Percentiles rank a stretch among this genome's conserved stretches.
These are phyloP conservation scores for Chanos chanos DNA, from an alignment of 2,797 vertebrate species.

Conservation along the genomic window DNA sequence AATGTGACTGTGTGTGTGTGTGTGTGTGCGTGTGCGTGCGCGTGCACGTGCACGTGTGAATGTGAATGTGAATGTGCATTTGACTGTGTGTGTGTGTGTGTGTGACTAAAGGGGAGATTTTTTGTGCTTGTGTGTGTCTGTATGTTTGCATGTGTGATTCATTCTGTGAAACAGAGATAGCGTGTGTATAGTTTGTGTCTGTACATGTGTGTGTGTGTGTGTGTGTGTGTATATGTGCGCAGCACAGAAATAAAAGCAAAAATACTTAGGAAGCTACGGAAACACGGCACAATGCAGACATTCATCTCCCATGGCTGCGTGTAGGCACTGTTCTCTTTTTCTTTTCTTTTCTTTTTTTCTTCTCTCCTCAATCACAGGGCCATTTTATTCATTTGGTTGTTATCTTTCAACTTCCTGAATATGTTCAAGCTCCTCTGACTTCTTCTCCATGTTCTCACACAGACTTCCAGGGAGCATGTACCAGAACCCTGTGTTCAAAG, in stretches of 20 bases:
- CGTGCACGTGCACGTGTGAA: not conserved
- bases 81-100: not conserved
- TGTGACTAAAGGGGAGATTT: not conserved
- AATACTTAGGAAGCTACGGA: not conserved
- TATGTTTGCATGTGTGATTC: not conserved
- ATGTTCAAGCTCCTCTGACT: constrained; percentile 18
- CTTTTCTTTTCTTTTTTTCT: not conserved
- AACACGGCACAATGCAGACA: not conserved
- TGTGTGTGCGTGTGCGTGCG: not conserved
- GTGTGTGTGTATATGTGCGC: not conserved
- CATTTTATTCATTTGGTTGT: constrained; percentile 17
- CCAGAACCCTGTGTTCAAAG: too few relatives aligned
- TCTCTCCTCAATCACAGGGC: not conserved
- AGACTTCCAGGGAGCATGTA: constrained; percentile 21
- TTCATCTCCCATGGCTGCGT: not conserved
- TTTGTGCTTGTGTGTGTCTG: not conserved
- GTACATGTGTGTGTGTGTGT: not conserved
- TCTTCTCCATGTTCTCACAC: constrained; percentile 12
- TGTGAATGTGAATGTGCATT: constrained; percentile 6
- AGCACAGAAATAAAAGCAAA: not conserved
- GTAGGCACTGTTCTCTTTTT: not conserved
- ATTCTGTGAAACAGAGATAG: too few relatives aligned
- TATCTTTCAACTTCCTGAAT: constrained; percentile 23
- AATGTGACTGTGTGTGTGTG: constrained; percentile 1
- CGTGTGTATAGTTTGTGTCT: not conserved